phyloP scores from a whole-genome alignment of 2,797 vertebrate genomes.

The Petrocephalus sullivani region DNA sequence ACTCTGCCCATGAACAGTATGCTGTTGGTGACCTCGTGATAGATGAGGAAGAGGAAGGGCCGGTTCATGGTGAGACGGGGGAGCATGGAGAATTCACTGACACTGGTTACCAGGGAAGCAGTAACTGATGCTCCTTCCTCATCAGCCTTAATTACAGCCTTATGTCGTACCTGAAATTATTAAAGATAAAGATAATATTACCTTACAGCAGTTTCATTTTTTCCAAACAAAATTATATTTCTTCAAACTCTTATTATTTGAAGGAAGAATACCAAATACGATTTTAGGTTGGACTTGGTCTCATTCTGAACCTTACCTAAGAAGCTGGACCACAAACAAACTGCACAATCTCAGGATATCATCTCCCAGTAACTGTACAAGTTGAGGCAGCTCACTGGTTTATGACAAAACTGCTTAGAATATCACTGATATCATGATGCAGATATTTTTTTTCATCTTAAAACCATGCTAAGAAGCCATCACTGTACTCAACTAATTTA shows the following conservation, averaged over 20 bases:
- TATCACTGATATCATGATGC: neutral
- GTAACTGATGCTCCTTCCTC: conserved; percentile 61
- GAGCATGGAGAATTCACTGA: conserved; percentile 59
- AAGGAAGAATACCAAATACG: neutral
- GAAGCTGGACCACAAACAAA: neutral
- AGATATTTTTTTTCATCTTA: neutral
- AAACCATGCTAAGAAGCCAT: neutral
- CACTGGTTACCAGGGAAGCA: conserved; percentile 41
- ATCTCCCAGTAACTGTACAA: neutral
- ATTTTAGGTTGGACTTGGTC: neutral
- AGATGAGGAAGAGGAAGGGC: conserved; percentile 80
- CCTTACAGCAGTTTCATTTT: neutral
- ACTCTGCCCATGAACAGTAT: conserved; percentile 79
- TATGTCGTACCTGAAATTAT: conserved; percentile 68
- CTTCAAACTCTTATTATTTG: neutral
- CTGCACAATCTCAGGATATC: neutral
- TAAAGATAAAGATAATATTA: neutral
- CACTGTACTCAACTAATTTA: neutral
- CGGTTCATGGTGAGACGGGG: conserved; percentile 69
- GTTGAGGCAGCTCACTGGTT: no score
- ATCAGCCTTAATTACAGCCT: conserved; percentile 62
- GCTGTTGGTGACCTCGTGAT: conserved; percentile 64
- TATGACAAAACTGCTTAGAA: neutral
- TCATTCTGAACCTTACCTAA: neutral
- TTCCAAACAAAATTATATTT: neutral